Evolutionary conservation across 2,888 invertebrate genomes (phyloP).

Genomic region (Lysandra coridon): DNA sequence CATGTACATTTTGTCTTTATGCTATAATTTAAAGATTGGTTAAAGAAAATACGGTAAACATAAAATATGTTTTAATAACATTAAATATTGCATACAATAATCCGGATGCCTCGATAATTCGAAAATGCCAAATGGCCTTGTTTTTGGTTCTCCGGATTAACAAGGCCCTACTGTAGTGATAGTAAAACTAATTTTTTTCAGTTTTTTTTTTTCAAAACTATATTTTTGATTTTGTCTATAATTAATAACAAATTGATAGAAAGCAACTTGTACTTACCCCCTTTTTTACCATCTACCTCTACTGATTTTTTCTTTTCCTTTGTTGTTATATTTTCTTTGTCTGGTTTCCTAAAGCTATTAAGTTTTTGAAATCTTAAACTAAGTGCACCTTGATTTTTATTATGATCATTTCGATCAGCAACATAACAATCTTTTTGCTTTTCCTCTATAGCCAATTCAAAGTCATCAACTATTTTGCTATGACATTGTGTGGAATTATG

Average conservation of each 20-base stretch:
- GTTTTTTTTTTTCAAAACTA: too few species aligned
- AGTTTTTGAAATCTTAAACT: slow-evolving; percentile 3
- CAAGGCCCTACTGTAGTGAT: too few species aligned
- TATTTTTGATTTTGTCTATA: too few species aligned
- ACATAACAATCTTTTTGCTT: not conserved
- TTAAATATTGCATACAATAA: too few species aligned
- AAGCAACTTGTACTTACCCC: not conserved
- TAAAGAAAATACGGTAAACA: too few species aligned
- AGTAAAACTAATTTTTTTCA: not conserved
- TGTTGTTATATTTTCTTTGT: not conserved
- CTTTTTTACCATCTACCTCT: not conserved
- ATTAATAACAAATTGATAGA: too few species aligned
- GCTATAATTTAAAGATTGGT: too few species aligned
- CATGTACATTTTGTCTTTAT: too few species aligned
- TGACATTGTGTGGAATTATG: slow-evolving; percentile 36
- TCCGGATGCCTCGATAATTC: too few species aligned
- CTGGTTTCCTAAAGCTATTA: not conserved
- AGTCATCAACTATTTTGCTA: not conserved
- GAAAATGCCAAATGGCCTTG: too few species aligned
- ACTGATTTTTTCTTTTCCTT: not conserved
- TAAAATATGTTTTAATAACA: too few species aligned
- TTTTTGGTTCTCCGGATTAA: too few species aligned
- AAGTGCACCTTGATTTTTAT: not conserved
- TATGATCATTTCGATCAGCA: not conserved
- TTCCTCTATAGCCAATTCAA: not conserved